These are phyloP conservation scores for Drosophila guanche DNA, from an alignment of 1,140 invertebrate genomes.

Conservation along the genomic window DNA sequence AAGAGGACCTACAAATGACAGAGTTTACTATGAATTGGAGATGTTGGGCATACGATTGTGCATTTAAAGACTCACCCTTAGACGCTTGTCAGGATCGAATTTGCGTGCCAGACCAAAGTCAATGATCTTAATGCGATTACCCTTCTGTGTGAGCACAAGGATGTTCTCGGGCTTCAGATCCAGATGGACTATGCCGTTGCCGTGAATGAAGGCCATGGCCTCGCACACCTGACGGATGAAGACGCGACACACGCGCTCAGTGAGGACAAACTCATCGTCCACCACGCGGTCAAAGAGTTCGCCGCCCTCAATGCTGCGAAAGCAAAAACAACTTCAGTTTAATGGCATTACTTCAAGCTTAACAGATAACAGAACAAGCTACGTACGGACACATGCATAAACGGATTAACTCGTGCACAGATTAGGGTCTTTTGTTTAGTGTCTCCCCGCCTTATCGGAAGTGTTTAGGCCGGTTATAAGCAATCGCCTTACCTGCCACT, in stretches of 20 bases:
- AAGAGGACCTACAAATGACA: conserved; percentile 89
- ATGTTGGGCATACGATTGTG: not conserved
- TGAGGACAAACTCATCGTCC: conserved; percentile 98
- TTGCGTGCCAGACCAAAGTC: conserved; percentile 97
- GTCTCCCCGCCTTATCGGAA: conserved; percentile 16
- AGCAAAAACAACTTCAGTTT: not conserved
- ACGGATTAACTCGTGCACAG: conserved; percentile 16
- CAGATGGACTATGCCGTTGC: conserved; percentile 96
- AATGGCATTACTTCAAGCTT: not conserved
- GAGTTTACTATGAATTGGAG: not conserved
- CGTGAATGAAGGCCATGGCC: conserved; percentile 97
- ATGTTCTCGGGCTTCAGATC: conserved; percentile 99
- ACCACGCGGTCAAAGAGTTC: conserved; percentile 99
- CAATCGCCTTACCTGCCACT: conserved; percentile 35
- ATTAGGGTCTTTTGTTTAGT: conserved; percentile 40
- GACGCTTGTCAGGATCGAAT: conserved; percentile 95
- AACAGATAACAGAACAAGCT: conserved; percentile 8
- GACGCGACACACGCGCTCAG: conserved; percentile 96
- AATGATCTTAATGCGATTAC: conserved; percentile 99
- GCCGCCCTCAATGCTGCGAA: conserved; percentile 95
- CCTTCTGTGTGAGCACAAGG: conserved; percentile 95
- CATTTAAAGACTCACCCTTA: conserved; percentile 84
- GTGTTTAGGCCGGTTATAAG: conserved; percentile 50
- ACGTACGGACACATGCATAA: conserved; percentile 14
- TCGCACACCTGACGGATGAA: conserved; percentile 99